Conservation (phyloP, 2,888 invertebrate species). For the Tenthredo livida region DNA sequence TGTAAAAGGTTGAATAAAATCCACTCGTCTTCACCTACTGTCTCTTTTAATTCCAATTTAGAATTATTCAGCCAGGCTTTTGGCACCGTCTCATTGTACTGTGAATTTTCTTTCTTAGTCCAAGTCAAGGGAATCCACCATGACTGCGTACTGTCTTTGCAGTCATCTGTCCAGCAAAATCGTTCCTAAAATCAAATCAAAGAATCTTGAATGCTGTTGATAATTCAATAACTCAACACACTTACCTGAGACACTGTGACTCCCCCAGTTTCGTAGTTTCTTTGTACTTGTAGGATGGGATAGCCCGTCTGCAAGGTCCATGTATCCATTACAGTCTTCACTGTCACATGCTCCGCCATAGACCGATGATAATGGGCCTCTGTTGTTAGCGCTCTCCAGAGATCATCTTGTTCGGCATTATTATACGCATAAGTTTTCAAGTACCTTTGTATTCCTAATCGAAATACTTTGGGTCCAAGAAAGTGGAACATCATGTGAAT, state of each 20-base stretch:
- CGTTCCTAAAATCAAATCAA: slow-evolving; percentile 59
- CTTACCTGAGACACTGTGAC: slow-evolving; percentile 77
- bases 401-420: slow-evolving; percentile 84
- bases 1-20: slow-evolving; percentile 84
- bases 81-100: slow-evolving; percentile 76
- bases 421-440: slow-evolving; percentile 80
- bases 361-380: slow-evolving; percentile 78
- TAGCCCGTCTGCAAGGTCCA: slow-evolving; percentile 86
- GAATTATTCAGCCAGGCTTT: slow-evolving; percentile 79
- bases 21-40: slow-evolving; percentile 79
- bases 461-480: slow-evolving; percentile 83
- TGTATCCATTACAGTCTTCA: slow-evolving; percentile 84
- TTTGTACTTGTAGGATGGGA: slow-evolving; percentile 82
- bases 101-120: slow-evolving; percentile 71
- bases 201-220: slow-evolving; percentile 35
- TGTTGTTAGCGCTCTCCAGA: slow-evolving; percentile 84
- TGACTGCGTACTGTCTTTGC: slow-evolving; percentile 65
- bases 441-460: slow-evolving; percentile 79
- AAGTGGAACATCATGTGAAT: slow-evolving; percentile 87
- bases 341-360: slow-evolving; percentile 76
- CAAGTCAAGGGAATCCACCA: slow-evolving; percentile 81
- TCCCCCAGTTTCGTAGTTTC: slow-evolving; percentile 76
- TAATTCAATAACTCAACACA: not conserved
- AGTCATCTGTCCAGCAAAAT: slow-evolving; percentile 62
- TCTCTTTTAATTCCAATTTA: slow-evolving; percentile 67